Evolutionary conservation across 2,113 vertebrate genomes (phyloP).

Genomic region (Prunella fulvescens): DNA sequence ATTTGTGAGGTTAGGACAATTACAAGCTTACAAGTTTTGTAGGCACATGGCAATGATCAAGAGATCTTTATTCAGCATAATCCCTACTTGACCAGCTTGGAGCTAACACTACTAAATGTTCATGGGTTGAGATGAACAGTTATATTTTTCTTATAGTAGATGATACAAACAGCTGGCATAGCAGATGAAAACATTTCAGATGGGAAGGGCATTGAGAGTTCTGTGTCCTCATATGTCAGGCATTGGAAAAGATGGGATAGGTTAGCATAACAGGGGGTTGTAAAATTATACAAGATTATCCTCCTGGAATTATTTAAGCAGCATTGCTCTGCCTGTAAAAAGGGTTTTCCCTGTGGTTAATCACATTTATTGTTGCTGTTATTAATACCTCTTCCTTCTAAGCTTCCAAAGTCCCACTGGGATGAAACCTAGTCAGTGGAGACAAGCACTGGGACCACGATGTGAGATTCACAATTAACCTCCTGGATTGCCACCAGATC

Average conservation of each 20-base stretch:
- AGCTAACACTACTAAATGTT: not conserved
- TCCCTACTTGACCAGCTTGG: not conserved
- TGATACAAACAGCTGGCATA: not conserved
- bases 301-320: not conserved
- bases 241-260: not conserved
- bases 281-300: not conserved
- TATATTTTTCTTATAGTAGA: not conserved
- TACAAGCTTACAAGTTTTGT: not conserved
- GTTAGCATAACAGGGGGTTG: not conserved
- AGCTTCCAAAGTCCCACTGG: not conserved
- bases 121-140: not conserved
- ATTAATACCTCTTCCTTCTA: not conserved
- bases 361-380: not conserved
- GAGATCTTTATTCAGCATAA: not conserved
- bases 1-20: not conserved
- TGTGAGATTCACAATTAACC: not conserved
- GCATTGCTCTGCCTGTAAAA: not conserved
- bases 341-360: not conserved
- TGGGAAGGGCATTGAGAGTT: not conserved
- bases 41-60: not conserved
- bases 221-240: not conserved
- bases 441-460: not conserved
- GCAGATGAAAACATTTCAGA: not conserved
- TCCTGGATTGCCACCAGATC: not conserved
- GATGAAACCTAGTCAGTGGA: not conserved